Base-by-base conservation (phyloP, 2,888 invertebrate species). In the Caenorhabditis japonica region DNA sequence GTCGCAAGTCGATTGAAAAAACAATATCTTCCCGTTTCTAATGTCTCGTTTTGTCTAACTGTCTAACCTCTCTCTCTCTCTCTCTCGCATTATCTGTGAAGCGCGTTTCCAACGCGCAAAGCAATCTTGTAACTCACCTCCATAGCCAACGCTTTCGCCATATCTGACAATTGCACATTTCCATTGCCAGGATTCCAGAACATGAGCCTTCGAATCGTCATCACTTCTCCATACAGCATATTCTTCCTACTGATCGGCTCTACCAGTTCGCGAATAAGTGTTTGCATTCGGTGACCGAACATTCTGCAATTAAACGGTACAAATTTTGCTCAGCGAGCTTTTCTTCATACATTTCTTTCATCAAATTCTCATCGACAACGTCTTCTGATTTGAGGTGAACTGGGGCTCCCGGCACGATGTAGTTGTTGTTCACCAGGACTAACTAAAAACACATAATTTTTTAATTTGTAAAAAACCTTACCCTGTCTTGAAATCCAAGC, bases 161-260 rank as follows among this genome's bases (percentile, higher is more conserved):
- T 55, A 0, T 60, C 78, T 1, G 79, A 62, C 10, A 84, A 41
- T 0, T 81, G 81, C n/a, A 81, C 62, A 7, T 73, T 71, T 5
- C 84, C 62, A 5, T 71, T 70, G 3, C 84, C 84, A 3, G 83
- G 82, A 61, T 85, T 84, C 83, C 83, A 85, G 58, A 85, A 83
- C 70, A 83, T 79, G 0, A 85, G 60, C 38, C 82, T 60, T 39
- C 85, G 72, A 17, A 85, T 76, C 4, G 83, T 80, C 59, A 84
- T 77, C 27, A 84, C 73, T 51, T 84, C 84, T n/a, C 81, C 83
- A 59, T 44, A 59, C 5, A 75, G 56, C 47, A 81, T 52, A 12
- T 66, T 60, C 30, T 73, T 55, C 13, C 47, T 36, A 8, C 73
- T 64, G 43, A 85, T 76, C 7, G 85, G 82, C 7, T 58, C 19